Base-by-base conservation (phyloP, 2,797 vertebrate genomes). In the Enteromius paludinosus region DNA sequence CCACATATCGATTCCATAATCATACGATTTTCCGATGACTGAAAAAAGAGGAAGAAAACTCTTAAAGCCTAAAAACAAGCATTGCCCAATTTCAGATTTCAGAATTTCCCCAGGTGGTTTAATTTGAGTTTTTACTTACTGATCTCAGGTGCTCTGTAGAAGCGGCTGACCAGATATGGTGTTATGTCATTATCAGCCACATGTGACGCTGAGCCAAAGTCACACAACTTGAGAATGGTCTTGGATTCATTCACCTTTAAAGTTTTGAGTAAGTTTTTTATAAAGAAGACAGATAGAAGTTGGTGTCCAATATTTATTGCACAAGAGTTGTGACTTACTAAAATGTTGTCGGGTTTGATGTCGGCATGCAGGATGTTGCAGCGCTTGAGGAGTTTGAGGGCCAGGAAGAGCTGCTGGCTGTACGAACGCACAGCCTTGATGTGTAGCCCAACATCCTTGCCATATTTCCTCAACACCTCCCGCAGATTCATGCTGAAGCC, bases 1-100 rank as follows among this genome's bases (percentile, higher is more conserved):
- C 98, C 98, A 99, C 98, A 99, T 99, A 93, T 99, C 98, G 76
- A 99, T 99, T 87, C 97, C 98, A 62, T 99, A 99, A 92, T 99
- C 98, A 87, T 99, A 99, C 8, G 96, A 96, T 89, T 99, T 99
- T 71, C 98, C 98, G 93, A 99, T 99, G 93, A 99, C 98, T 99
- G 93, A 79, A 78, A 78, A 78, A 66, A 25, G 41, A 74, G 68
- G 3, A 43, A 49, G 30, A 83, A 41, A 64, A 59, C 3, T 20
- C 71, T 35, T 25, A 59, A 43, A 66, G 0, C 41, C 43, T 61
- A 38, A 33, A 18, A 62, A 52, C 23, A 72, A 43, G 14, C 9
- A 33, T 45, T 0, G 5, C 23, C 23, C 9, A 11, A 9, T 11
- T 59, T 28, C 28, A 54, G 23, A 47, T 9, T 10, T 17, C 0